A percentile compares a stretch with the other conserved stretches of the same genome.
These are phyloP conservation scores for Eurytemora carolleeae DNA, from an alignment of 1,140 invertebrate genomes.

Conservation along the genomic window DNA sequence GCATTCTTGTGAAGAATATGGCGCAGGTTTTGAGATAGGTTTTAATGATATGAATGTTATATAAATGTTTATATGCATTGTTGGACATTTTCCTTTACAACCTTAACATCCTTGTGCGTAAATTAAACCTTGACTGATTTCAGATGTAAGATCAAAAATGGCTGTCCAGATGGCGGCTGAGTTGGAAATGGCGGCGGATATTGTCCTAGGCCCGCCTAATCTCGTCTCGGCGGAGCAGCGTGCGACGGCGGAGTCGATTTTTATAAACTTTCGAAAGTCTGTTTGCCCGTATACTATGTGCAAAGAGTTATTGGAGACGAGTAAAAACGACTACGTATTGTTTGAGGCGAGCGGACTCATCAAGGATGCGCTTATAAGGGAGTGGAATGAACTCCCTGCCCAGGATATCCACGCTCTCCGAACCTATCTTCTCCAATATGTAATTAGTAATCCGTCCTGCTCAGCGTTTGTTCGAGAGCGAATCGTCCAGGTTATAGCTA, in stretches of 20 bases:
- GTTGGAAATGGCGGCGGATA: background rate
- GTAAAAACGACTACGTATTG: constrained; percentile 53
- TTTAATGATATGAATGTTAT: too few relatives aligned
- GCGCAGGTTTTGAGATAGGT: too few relatives aligned
- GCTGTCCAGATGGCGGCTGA: constrained; percentile 5
- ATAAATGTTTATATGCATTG: too few relatives aligned
- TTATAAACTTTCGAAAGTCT: constrained; percentile 56
- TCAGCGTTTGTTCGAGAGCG: constrained; percentile 21
- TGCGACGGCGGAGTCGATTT: constrained; percentile 51
- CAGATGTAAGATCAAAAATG: constrained; percentile 7
- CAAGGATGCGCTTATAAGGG: constrained; percentile 55
- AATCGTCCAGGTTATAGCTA: constrained; percentile 41
- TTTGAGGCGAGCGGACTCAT: constrained; percentile 68
- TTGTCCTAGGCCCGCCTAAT: constrained; percentile 54
- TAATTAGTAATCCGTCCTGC: constrained; percentile 38
- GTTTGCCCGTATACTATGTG: constrained; percentile 60
- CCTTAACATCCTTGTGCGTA: constrained; percentile 1
- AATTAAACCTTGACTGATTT: background rate
- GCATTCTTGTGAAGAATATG: too few relatives aligned
- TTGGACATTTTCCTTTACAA: too few relatives aligned
- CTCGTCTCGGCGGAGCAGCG: constrained; percentile 51
- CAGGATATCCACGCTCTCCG: constrained; percentile 46
- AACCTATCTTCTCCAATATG: constrained; percentile 55
- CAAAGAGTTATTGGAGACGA: constrained; percentile 40
- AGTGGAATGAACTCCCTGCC: constrained; percentile 48